Evolutionary conservation across 2,113 vertebrate species (phyloP).

Genomic region (Galeopterus variegatus): DNA sequence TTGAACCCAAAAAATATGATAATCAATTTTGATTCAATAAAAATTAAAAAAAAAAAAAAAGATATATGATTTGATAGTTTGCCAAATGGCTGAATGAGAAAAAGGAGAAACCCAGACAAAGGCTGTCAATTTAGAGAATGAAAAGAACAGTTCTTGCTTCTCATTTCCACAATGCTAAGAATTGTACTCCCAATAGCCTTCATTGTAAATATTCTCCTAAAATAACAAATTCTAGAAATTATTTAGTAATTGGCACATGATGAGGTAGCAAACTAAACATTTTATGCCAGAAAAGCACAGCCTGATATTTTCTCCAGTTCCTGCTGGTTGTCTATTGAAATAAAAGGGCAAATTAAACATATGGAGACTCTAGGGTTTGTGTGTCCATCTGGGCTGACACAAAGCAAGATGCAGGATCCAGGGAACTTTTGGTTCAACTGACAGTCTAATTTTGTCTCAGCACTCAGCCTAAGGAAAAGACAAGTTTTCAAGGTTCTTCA

Average conservation of each 20-base stretch:
- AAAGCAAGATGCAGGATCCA: not conserved
- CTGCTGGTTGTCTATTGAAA: conserved; percentile 22
- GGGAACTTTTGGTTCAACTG: conserved; percentile 8
- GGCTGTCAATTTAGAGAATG: conserved; percentile 14
- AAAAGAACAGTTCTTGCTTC: not conserved
- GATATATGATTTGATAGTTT: not conserved
- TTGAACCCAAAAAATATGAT: too few relatives aligned
- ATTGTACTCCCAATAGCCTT: not conserved
- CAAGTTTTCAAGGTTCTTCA: not conserved
- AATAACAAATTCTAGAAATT: conserved; percentile 38
- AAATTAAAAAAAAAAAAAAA: too few relatives aligned
- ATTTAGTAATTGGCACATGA: conserved; percentile 41
- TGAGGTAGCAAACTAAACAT: conserved; percentile 30
- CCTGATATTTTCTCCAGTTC: conserved; percentile 35
- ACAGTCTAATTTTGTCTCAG: conserved; percentile 16
- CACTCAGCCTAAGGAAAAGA: conserved; percentile 28
- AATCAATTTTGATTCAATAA: too few relatives aligned
- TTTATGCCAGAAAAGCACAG: conserved; percentile 54
- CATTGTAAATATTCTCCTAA: not conserved
- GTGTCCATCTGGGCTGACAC: conserved; percentile 43
- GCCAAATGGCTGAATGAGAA: conserved; percentile 5
- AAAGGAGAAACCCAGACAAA: not conserved
- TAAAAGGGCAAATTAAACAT: conserved; percentile 60
- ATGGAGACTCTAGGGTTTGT: conserved; percentile 14
- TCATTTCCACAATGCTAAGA: conserved; percentile 8